Evolutionary conservation across 2,888 invertebrate genomes (phyloP).

Genomic region (Lutraria lutraria): DNA sequence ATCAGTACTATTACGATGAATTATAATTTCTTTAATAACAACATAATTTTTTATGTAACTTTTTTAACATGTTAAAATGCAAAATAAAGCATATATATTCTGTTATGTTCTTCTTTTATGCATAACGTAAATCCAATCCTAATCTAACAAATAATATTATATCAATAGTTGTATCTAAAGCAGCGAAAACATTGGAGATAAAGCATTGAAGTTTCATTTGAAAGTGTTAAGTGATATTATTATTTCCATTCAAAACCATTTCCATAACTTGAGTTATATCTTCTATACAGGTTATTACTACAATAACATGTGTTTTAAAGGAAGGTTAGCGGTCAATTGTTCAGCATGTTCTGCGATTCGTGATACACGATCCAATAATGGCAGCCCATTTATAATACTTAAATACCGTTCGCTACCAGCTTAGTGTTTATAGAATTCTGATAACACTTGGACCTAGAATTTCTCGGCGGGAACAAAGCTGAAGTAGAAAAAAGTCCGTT

Average conservation of each 20-base stretch:
- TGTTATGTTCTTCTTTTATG: too few species aligned
- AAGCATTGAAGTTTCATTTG: background rate
- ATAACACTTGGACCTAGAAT: background rate
- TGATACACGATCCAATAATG: background rate
- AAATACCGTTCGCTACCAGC: background rate
- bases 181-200: background rate
- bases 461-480: background rate
- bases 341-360: background rate
- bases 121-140: too few species aligned
- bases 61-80: too few species aligned
- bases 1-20: too few species aligned
- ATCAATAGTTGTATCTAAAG: background rate
- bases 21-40: too few species aligned
- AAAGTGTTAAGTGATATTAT: background rate
- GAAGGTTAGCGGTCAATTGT: background rate
- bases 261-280: background rate
- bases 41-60: too few species aligned
- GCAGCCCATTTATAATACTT: background rate
- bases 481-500: background rate
- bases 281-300: background rate
- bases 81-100: too few species aligned
- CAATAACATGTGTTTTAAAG: background rate
- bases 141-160: too few species aligned
- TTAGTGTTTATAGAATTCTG: background rate
- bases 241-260: background rate